Conservation (phyloP, 2,797 vertebrate genomes). For the Australoheros facetus region DNA sequence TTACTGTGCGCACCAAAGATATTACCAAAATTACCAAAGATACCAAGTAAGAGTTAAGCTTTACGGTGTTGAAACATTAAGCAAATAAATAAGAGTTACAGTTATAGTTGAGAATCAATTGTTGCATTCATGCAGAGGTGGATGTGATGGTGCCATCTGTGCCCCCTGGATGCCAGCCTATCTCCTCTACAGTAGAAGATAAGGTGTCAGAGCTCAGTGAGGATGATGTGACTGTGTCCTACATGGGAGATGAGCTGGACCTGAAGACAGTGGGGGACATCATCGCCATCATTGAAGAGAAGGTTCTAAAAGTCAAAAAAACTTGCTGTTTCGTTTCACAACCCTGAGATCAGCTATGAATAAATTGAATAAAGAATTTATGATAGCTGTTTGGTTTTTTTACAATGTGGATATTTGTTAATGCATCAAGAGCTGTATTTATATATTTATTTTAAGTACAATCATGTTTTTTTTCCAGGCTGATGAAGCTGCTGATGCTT, state of each 20-base stretch:
- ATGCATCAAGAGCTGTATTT: background rate
- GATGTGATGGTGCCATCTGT: slow-evolving; percentile 71
- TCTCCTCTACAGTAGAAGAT: slow-evolving; percentile 79
- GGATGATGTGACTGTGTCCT: slow-evolving; percentile 90
- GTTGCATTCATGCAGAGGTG: slow-evolving; percentile 79
- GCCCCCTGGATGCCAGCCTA: slow-evolving; percentile 51
- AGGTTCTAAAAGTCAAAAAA: slow-evolving; percentile 79
- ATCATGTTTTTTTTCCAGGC: slow-evolving; percentile 75
- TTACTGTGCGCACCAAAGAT: no score
- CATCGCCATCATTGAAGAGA: slow-evolving; percentile 97
- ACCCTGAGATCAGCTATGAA: background rate
- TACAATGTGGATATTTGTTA: background rate
- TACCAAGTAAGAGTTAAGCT: background rate
- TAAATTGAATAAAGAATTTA: background rate
- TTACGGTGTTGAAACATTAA: background rate
- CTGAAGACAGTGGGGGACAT: slow-evolving; percentile 97
- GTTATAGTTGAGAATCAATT: background rate
- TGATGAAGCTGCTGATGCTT: slow-evolving; percentile 90
- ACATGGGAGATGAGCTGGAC: slow-evolving; percentile 93
- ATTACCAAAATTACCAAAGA: no score
- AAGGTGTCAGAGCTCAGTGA: slow-evolving; percentile 87
- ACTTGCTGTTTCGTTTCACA: background rate
- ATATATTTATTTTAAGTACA: background rate
- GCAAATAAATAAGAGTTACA: background rate
- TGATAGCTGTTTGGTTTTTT: background rate